These are phyloP conservation scores for Lordiphosa fenestrarum DNA, from an alignment of 2,888 invertebrate species.

Conservation along the genomic window DNA sequence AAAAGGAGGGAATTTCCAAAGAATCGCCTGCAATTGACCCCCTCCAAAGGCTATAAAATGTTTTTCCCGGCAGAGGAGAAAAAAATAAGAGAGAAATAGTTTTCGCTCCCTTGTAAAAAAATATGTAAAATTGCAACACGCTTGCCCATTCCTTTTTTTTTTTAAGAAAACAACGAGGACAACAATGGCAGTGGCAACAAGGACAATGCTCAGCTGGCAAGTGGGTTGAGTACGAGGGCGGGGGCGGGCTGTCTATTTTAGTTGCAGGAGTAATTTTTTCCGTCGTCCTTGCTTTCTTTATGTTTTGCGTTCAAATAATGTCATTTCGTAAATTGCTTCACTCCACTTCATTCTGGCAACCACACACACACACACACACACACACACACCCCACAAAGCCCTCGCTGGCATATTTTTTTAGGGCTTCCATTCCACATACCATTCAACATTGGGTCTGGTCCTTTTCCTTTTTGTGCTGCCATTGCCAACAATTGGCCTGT, in stretches of 20 bases:
- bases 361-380: conserved; percentile 20
- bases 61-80: conserved; percentile 47
- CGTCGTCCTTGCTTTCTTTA: conserved; percentile 47
- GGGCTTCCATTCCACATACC: conserved; percentile 39
- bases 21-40: conserved; percentile 69
- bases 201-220: conserved; percentile 21
- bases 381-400: conserved; percentile 13
- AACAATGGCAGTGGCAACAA: conserved; percentile 43
- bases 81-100: conserved; percentile 44
- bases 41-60: conserved; percentile 55
- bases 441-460: conserved; percentile 13
- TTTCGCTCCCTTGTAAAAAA: conserved; percentile 54
- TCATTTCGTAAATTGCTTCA: conserved; percentile 73
- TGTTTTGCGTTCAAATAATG: conserved; percentile 70
- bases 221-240: background rate
- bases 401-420: conserved; percentile 62
- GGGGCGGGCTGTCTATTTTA: conserved; percentile 53
- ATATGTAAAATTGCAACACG: conserved; percentile 61
- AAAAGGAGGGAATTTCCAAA: conserved; percentile 54
- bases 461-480: conserved; percentile 45
- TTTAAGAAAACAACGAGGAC: conserved; percentile 37
- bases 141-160: conserved; percentile 8
- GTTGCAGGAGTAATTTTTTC: conserved; percentile 67
- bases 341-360: conserved; percentile 21
- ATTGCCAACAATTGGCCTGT: conserved; percentile 67